Evolutionary conservation across 1,140 invertebrate species (phyloP), one percentile per base, ranked within the genome.

Genomic region (Tachypleus tridentatus): DNA sequence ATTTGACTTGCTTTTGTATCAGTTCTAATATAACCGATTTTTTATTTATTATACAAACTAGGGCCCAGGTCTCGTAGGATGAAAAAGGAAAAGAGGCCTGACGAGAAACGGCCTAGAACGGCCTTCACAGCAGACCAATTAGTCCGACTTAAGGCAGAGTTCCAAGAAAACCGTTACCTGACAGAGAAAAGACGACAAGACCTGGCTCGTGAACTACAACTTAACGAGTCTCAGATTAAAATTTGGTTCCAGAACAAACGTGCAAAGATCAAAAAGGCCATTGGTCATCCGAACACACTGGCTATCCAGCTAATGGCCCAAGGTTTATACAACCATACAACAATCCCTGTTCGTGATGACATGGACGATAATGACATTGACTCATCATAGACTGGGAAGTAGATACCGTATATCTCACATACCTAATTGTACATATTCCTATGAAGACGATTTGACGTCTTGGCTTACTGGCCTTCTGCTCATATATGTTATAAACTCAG

Each of bases 241-340:
- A 98, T 98, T 74, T 93, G 89, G 89, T 97, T 98, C 78, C 93
- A 99, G 79, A 98, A 98, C 79, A 98, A 98, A 76, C 80, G 96
- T 56, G 96, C 96, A 57, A 99, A 99, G 79, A 92, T 98, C 75
- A 98, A 98, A 82, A 98, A 98, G 76, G 85, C 91, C 0, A 86
- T 67, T 5, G 93, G 93, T 0, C 85, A 88, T 69, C 87, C 89
- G 73, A 96, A 96, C 78, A 87, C 91, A 0, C 78, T 98, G 57
- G 93, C 93, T 0, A 76, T 96, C 53, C 91, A 96, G 76, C 81
- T 98, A 60, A 96, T 96, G 89, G 91, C 93, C 0, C 93, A 97
- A 75, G 94, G 94, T 53, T 75, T 85, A 3, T 84, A 84, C 71
- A 97, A 97, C 77, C 93, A 96, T 76, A 87, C 86, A 63, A 91